phyloP scores from a whole-genome alignment of 2,888 invertebrate species.

The Cheilosia pagana region DNA sequence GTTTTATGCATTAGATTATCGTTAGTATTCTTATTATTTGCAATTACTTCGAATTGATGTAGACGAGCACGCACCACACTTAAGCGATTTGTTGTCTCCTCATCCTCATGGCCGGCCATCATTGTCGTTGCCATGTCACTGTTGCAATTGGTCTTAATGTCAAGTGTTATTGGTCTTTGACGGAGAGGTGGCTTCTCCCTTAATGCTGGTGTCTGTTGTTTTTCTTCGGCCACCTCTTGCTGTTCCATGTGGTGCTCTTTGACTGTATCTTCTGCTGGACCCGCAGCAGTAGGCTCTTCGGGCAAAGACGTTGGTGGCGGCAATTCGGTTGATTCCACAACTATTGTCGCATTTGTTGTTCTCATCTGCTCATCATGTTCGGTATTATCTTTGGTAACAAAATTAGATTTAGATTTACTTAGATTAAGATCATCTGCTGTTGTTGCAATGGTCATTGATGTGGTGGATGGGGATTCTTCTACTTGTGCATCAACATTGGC shows the following conservation, averaged over 20 bases:
- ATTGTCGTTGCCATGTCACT: conserved; percentile 35
- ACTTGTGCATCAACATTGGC: conserved; percentile 41
- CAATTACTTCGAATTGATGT: conserved; percentile 80
- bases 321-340: conserved; percentile 62
- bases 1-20: conserved; percentile 70
- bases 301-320: conserved; percentile 39
- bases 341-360: conserved; percentile 74
- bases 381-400: conserved; percentile 80
- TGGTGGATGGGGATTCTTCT: conserved; percentile 57
- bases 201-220: neutral
- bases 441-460: conserved; percentile 48
- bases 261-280: conserved; percentile 51
- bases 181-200: conserved; percentile 53
- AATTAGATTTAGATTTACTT: conserved; percentile 78
- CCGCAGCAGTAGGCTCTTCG: conserved; percentile 51
- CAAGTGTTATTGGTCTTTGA: conserved; percentile 56
- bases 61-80: conserved; percentile 80
- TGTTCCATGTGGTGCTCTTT: conserved; percentile 40
- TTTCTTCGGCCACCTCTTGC: conserved; percentile 6
- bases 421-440: conserved; percentile 75
- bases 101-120: conserved; percentile 70
- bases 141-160: conserved; percentile 65
- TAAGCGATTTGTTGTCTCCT: conserved; percentile 77
- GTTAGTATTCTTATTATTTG: conserved; percentile 76
- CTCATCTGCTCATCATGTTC: conserved; percentile 77